These are phyloP conservation scores for Hydrochoerus hydrochaeris DNA, from an alignment of 2,113 vertebrate species.

Conservation along the genomic window DNA sequence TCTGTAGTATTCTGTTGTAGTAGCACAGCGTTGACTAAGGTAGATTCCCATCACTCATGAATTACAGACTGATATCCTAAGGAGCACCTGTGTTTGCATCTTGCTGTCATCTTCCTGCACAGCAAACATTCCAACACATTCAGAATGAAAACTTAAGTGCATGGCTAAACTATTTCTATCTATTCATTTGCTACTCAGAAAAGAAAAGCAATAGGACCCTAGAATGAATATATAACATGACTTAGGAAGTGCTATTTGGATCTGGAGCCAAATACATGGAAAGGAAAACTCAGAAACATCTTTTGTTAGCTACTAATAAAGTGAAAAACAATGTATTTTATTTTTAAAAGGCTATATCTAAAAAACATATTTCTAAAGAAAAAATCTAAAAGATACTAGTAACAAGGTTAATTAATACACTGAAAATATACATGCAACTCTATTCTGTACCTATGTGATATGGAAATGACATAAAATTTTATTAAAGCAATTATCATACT, in stretches of 20 bases:
- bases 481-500: conserved; percentile 75
- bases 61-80: background rate
- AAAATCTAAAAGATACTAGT: conserved; percentile 71
- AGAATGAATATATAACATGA: background rate
- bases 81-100: background rate
- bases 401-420: conserved; percentile 69
- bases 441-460: conserved; percentile 36
- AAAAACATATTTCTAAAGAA: conserved; percentile 39
- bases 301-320: conserved; percentile 5
- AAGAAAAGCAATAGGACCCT: background rate
- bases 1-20: background rate
- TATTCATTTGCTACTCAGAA: background rate
- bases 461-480: conserved; percentile 72
- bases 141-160: background rate
- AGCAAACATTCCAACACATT: background rate
- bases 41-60: background rate
- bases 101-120: background rate
- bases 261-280: background rate
- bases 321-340: conserved; percentile 60
- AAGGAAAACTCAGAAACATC: background rate
- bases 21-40: background rate
- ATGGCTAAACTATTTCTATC: background rate
- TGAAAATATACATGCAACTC: conserved; percentile 29
- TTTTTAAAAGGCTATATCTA: background rate
- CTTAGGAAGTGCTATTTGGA: background rate